Conservation (phyloP, 2,888 invertebrate genomes). For the Dione juno region DNA sequence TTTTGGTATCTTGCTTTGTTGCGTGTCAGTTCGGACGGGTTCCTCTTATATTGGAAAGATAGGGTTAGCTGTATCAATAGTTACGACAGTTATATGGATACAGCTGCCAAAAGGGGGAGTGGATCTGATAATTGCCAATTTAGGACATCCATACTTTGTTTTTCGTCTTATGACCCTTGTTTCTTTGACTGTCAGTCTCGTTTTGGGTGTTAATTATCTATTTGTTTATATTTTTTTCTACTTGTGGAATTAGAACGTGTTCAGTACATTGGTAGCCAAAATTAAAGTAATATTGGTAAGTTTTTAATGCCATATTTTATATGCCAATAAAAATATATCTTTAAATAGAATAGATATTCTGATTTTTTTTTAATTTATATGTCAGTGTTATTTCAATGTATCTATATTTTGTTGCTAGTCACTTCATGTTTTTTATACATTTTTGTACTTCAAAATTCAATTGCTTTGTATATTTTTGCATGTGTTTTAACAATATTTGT, state of each 20-base stretch:
- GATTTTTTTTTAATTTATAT: not conserved
- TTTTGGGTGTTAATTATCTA: constrained; percentile 51
- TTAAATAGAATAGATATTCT: not conserved
- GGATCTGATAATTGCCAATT: constrained; percentile 69
- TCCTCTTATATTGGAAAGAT: constrained; percentile 85
- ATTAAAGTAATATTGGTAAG: constrained; percentile 60
- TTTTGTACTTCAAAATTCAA: not conserved
- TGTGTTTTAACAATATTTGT: not conserved
- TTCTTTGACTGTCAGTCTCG: constrained; percentile 59
- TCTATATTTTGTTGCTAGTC: not conserved
- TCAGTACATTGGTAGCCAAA: constrained; percentile 60
- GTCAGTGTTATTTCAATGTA: not conserved
- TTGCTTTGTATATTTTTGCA: not conserved
- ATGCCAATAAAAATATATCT: not conserved
- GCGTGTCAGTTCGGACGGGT: constrained; percentile 86
- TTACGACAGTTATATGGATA: constrained; percentile 84
- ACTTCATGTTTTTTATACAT: not conserved
- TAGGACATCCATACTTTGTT: constrained; percentile 65
- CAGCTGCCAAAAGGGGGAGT: constrained; percentile 83
- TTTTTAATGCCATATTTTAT: constrained; percentile 35
- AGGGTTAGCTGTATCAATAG: constrained; percentile 78
- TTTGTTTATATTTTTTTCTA: constrained; percentile 49
- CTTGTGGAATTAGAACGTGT: constrained; percentile 68
- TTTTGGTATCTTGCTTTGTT: constrained; percentile 84
- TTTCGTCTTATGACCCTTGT: constrained; percentile 62